Evolutionary conservation across 1,140 invertebrate species (phyloP).

Genomic region (Sycobia sp.): DNA sequence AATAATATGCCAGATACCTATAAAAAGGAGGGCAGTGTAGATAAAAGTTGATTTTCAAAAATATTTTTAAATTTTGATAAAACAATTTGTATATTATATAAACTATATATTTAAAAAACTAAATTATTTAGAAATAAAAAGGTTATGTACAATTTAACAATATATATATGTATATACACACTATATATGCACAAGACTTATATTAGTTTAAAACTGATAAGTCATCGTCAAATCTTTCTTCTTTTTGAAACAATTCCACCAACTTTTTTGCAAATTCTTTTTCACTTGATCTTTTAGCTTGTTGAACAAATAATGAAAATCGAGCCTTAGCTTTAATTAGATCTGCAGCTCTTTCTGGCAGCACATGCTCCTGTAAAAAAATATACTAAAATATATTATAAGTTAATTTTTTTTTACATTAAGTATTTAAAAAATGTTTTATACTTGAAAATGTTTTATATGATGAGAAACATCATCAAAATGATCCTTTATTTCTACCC

Average conservation of each 20-base stretch:
- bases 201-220: conserved; percentile 28
- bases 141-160: conserved; percentile 27
- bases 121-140: conserved; percentile 24
- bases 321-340: conserved; percentile 51
- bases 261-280: conserved; percentile 48
- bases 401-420: conserved; percentile 9
- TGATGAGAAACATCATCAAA: conserved; percentile 50
- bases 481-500: conserved; percentile 53
- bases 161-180: conserved; percentile 11
- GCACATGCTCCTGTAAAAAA: conserved; percentile 50
- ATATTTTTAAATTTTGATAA: neutral
- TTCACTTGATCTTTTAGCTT: conserved; percentile 41
- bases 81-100: conserved; percentile 9
- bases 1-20: neutral
- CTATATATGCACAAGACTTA: neutral
- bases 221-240: conserved; percentile 41
- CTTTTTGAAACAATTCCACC: conserved; percentile 49
- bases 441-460: conserved; percentile 56
- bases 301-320: conserved; percentile 45
- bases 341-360: conserved; percentile 58
- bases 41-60: conserved; percentile 2
- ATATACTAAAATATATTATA: conserved; percentile 8
- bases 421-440: conserved; percentile 11
- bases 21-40: neutral
- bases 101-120: conserved; percentile 25